phyloP scores from a whole-genome alignment of 2,113 vertebrate species.

The Redunca redunca region DNA sequence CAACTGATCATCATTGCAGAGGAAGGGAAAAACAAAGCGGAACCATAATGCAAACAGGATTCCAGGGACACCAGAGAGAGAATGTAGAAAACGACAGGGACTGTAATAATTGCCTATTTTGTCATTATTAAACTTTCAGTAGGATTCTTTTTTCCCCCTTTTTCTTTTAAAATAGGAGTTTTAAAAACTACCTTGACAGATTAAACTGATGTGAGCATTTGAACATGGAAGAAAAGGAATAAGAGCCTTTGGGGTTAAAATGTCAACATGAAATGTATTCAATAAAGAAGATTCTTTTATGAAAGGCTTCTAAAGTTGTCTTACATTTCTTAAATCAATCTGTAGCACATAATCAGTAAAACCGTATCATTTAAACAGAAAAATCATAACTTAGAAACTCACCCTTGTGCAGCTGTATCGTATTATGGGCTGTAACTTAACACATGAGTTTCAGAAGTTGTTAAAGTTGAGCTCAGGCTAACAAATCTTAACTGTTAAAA shows the following conservation, averaged over 20 bases:
- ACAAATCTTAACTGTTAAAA: constrained; percentile 66
- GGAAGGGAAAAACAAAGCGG: neutral
- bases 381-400: constrained; percentile 76
- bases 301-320: constrained; percentile 79
- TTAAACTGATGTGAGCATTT: constrained; percentile 56
- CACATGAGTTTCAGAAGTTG: constrained; percentile 77
- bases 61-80: constrained; percentile 19
- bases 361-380: constrained; percentile 81
- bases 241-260: constrained; percentile 71
- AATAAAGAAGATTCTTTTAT: constrained; percentile 77
- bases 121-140: constrained; percentile 58
- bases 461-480: constrained; percentile 75
- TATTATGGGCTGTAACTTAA: constrained; percentile 81
- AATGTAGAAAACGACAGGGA: neutral
- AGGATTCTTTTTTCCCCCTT: neutral
- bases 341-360: constrained; percentile 81
- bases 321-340: constrained; percentile 82
- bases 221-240: constrained; percentile 63
- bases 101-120: neutral
- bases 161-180: constrained; percentile 54
- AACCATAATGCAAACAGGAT: constrained; percentile 21
- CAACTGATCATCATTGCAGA: constrained; percentile 39
- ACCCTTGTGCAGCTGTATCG: constrained; percentile 77
- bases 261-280: constrained; percentile 73
- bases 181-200: constrained; percentile 61